Evolutionary conservation across 2,888 invertebrate genomes (phyloP).

Genomic region (Spicauda simplicius): DNA sequence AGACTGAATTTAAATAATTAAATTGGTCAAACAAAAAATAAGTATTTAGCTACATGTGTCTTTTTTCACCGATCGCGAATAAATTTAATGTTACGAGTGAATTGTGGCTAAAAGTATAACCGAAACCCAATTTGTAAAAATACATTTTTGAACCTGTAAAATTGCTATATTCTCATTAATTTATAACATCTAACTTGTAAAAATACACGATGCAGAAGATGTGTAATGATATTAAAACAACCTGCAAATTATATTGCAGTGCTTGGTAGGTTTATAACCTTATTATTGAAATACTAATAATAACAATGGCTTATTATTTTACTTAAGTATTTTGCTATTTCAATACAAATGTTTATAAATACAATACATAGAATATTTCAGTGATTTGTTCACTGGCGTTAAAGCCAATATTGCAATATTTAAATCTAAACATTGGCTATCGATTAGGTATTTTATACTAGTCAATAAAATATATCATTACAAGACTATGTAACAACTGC

Average conservation of each 20-base stretch:
- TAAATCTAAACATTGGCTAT: slow-evolving; percentile 54
- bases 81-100: background rate
- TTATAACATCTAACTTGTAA: slow-evolving; percentile 38
- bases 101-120: slow-evolving; percentile 1
- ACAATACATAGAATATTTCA: slow-evolving; percentile 8
- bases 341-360: slow-evolving; percentile 10
- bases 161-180: slow-evolving; percentile 23
- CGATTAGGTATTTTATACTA: slow-evolving; percentile 48
- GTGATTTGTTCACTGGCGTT: slow-evolving; percentile 11
- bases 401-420: slow-evolving; percentile 44
- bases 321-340: slow-evolving; percentile 25
- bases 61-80: background rate
- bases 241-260: slow-evolving; percentile 30
- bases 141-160: slow-evolving; percentile 29
- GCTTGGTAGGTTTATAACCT: slow-evolving; percentile 29
- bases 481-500: slow-evolving; percentile 61
- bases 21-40: background rate
- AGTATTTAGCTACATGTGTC: background rate
- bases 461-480: slow-evolving; percentile 47
- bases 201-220: slow-evolving; percentile 32
- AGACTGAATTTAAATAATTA: background rate
- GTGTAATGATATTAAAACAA: slow-evolving; percentile 25
- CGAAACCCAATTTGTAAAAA: slow-evolving; percentile 28
- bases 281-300: slow-evolving; percentile 28
- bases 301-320: slow-evolving; percentile 33